Conservation (phyloP, 2,113 vertebrate species). For the Marmota flaviventris region DNA sequence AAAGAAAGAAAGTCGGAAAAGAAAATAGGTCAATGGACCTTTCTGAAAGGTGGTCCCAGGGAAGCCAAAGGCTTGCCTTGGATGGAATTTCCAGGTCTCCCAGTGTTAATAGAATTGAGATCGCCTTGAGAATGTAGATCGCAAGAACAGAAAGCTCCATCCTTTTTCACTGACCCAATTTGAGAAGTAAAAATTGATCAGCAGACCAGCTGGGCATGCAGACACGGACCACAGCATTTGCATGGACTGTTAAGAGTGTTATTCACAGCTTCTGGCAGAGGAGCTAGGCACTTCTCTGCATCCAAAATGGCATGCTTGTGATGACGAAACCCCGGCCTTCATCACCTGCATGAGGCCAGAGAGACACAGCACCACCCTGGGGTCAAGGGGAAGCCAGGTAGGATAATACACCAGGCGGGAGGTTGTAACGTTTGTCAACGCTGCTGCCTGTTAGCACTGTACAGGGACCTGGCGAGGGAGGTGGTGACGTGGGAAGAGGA, state of each 20-base stretch:
- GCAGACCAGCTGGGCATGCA: conserved; percentile 75
- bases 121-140: background rate
- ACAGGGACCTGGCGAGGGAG: background rate
- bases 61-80: conserved; percentile 30
- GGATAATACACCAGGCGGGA: background rate
- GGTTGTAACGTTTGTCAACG: background rate
- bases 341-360: background rate
- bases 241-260: conserved; percentile 60
- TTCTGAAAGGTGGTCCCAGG: conserved; percentile 48
- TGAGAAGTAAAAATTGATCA: conserved; percentile 77
- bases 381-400: too few species aligned
- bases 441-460: fast-evolving
- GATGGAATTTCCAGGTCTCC: conserved; percentile 17
- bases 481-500: background rate
- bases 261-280: conserved; percentile 70
- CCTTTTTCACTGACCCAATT: conserved; percentile 76
- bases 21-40: conserved; percentile 52
- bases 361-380: background rate
- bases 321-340: background rate
- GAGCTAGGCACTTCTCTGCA: background rate
- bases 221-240: conserved; percentile 70
- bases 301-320: background rate
- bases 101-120: background rate
- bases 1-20: conserved; percentile 19
- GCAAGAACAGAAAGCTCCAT: background rate